A percentile compares a stretch with the other conserved stretches of the same genome.
Evolutionary conservation across 2,797 vertebrate genomes (phyloP).

Genomic region (Falco concolor): DNA sequence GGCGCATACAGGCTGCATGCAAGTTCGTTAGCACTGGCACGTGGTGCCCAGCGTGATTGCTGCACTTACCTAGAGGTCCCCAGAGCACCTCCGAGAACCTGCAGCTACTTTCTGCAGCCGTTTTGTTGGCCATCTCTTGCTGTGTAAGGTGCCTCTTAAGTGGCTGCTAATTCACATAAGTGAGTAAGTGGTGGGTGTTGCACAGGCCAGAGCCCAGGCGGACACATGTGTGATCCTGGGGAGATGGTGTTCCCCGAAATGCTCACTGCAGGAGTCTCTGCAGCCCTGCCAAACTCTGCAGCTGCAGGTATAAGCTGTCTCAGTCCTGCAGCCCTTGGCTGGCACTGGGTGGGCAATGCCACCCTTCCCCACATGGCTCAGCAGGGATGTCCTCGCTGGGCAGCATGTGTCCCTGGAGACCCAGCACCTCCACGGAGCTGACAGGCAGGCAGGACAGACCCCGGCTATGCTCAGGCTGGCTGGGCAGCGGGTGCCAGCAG

Average conservation of each 20-base stretch:
- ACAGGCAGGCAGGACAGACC: not conserved
- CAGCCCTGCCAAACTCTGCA: not conserved
- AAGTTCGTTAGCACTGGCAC: not conserved
- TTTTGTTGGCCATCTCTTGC: not conserved
- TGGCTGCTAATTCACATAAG: not conserved
- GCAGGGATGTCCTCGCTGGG: not conserved
- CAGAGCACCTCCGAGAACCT: not conserved
- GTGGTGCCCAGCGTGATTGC: rapidly evolving
- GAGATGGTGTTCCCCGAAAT: not conserved
- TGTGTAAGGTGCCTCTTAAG: not conserved
- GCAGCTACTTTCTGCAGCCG: not conserved
- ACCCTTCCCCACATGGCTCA: not conserved
- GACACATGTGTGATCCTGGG: not conserved
- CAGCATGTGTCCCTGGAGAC: rapidly evolving
- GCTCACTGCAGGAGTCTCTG: not conserved
- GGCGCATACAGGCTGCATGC: rapidly evolving
- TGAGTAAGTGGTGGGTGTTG: not conserved
- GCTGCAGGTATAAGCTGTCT: not conserved
- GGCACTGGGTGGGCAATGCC: not conserved
- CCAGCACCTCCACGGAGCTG: rapidly evolving
- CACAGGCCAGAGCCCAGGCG: not conserved
- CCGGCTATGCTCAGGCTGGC: not conserved
- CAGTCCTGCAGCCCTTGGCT: not conserved
- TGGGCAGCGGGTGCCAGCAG: not conserved
- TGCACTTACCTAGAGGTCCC: not conserved